Evolutionary conservation across 37 sponge, comb jelly and placozoan genomes (phyloP).

Genomic region (Halichondria panicea): DNA sequence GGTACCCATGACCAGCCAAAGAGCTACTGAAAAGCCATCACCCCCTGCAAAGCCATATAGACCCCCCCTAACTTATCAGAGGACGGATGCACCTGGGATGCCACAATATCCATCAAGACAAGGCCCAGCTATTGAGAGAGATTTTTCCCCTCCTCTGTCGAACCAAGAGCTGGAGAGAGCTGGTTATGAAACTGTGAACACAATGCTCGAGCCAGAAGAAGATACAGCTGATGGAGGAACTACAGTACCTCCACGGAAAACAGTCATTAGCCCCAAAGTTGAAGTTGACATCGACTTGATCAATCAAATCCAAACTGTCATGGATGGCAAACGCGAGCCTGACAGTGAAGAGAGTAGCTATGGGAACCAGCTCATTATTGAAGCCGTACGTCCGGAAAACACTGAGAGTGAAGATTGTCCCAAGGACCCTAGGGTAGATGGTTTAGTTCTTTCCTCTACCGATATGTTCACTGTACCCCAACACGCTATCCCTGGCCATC

Average conservation of each 20-base stretch:
- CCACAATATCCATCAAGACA: neutral
- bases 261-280: conserved; percentile 1
- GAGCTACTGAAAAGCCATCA: neutral
- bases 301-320: neutral
- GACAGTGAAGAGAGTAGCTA: neutral
- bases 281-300: conserved; percentile 24
- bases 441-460: neutral
- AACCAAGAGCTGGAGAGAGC: neutral
- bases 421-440: neutral
- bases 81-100: neutral
- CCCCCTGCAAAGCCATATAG: neutral
- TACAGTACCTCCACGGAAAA: neutral
- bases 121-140: neutral
- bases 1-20: neutral
- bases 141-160: neutral
- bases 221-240: neutral
- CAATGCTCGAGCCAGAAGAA: neutral
- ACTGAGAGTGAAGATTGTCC: neutral
- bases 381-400: neutral
- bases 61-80: no score
- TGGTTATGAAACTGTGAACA: neutral
- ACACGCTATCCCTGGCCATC: conserved; percentile 22
- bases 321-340: neutral
- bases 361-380: neutral
- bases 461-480: conserved; percentile 22